Percentiles rank a stretch among this genome's conserved stretches.
Conservation (phyloP, 2,797 vertebrate genomes). For the Betta splendens region DNA sequence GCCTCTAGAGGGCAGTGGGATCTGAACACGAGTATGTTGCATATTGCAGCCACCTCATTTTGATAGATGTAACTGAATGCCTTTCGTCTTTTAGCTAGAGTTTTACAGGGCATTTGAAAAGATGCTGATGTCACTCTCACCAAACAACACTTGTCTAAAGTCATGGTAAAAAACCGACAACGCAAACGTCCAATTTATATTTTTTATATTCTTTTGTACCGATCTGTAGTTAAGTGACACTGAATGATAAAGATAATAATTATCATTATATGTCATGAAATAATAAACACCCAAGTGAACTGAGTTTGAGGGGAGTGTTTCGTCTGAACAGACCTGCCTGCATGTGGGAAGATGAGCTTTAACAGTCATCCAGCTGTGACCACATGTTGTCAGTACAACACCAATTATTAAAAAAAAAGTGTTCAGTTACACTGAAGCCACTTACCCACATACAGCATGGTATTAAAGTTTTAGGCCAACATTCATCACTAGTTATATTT, state of each 20-base stretch:
- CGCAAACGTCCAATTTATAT: slow-evolving; percentile 69
- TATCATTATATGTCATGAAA: slow-evolving; percentile 61
- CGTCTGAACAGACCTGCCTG: slow-evolving; percentile 17
- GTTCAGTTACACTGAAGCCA: slow-evolving; percentile 10
- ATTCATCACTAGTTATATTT: too few species aligned
- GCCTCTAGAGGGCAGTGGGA: slow-evolving; percentile 62
- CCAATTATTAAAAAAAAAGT: slow-evolving; percentile 18
- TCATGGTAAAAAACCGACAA: slow-evolving; percentile 53
- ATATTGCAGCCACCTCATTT: slow-evolving; percentile 81
- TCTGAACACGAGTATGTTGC: slow-evolving; percentile 82
- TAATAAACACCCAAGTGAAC: slow-evolving; percentile 68
- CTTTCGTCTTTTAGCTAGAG: slow-evolving; percentile 63
- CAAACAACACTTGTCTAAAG: slow-evolving; percentile 49
- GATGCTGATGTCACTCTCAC: slow-evolving; percentile 54
- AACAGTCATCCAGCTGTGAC: slow-evolving; percentile 40
- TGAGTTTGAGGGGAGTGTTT: slow-evolving; percentile 40
- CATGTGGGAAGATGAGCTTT: slow-evolving; percentile 27
- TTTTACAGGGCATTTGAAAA: slow-evolving; percentile 49
- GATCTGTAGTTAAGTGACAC: slow-evolving; percentile 70
- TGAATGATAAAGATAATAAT: slow-evolving; percentile 48
- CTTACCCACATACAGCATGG: too few species aligned
- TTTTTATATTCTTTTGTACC: slow-evolving; percentile 79
- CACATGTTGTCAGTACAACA: slow-evolving; percentile 28
- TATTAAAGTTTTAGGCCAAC: too few species aligned
- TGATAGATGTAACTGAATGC: slow-evolving; percentile 57